Percentiles rank a stretch among this genome's conserved stretches.
Evolutionary conservation across 1,140 invertebrate species (phyloP).

Genomic region (Drosophila pectinifera): DNA sequence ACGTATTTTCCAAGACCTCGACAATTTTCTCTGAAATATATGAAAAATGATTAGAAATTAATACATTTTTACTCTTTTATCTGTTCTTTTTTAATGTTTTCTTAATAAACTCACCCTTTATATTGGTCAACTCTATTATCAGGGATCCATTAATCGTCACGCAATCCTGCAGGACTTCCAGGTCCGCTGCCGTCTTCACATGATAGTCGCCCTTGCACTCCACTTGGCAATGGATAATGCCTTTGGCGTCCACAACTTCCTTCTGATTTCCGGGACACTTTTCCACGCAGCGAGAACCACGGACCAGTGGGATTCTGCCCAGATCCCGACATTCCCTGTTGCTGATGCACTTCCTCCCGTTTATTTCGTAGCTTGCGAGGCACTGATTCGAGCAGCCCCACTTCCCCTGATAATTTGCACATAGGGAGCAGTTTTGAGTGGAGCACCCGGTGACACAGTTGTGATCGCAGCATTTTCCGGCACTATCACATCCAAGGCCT

Average conservation of each 20-base stretch:
- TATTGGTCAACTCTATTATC: conserved; percentile 62
- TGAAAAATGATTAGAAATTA: too few relatives aligned
- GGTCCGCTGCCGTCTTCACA: conserved; percentile 45
- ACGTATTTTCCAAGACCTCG: conserved; percentile 88
- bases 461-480: conserved; percentile 61
- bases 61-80: too few relatives aligned
- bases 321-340: conserved; percentile 51
- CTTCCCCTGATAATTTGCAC: conserved; percentile 44
- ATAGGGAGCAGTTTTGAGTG: conserved; percentile 55
- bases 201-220: conserved; percentile 63
- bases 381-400: conserved; percentile 63
- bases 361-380: conserved; percentile 51
- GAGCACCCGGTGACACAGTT: conserved; percentile 67
- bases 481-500: conserved; percentile 44
- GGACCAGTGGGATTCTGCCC: conserved; percentile 50
- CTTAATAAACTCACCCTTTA: conserved; percentile 52
- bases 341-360: conserved; percentile 58
- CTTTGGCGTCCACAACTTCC: conserved; percentile 31
- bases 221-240: conserved; percentile 43
- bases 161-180: conserved; percentile 60
- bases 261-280: conserved; percentile 67
- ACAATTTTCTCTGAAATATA: conserved; percentile 62
- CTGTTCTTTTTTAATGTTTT: neutral
- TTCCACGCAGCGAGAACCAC: conserved; percentile 53
- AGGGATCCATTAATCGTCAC: conserved; percentile 71